phyloP scores from a whole-genome alignment of 2,888 invertebrate species.

The Theretra japonica region DNA sequence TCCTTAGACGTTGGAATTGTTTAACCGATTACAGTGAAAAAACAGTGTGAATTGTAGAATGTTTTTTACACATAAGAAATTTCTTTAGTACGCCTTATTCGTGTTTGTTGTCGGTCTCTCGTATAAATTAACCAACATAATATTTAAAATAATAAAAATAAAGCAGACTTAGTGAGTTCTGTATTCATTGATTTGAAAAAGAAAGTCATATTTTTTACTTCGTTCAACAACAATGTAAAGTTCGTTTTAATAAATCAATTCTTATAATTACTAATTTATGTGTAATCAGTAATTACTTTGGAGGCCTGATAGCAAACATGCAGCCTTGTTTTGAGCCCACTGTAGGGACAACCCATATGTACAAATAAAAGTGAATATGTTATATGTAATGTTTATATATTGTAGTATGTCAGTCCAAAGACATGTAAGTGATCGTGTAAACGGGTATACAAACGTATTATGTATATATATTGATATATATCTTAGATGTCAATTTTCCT shows the following conservation, averaged over 20 bases:
- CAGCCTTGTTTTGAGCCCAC: constrained; percentile 6
- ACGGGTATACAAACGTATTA: constrained; percentile 64
- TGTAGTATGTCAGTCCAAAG: constrained; percentile 36
- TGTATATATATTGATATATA: constrained; percentile 54
- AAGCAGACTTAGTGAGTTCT: no score
- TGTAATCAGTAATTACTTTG: no score
- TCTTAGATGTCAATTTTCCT: constrained; percentile 38
- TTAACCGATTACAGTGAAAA: background rate
- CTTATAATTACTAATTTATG: no score
- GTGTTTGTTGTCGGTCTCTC: constrained; percentile 8
- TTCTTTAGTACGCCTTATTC: background rate
- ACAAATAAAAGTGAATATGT: constrained; percentile 21
- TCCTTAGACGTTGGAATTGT: background rate
- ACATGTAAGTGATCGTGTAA: constrained; percentile 39
- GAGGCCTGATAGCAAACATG: constrained; percentile 5
- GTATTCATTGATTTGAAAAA: no score
- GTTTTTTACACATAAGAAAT: background rate
- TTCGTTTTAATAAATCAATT: no score
- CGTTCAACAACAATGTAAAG: no score
- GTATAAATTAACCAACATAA: background rate
- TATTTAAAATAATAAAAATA: no score
- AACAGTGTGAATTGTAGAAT: background rate
- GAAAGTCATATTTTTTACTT: no score
- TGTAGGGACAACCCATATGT: constrained; percentile 1
- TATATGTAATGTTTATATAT: constrained; percentile 28